A percentile compares a stretch with the other conserved stretches of the same genome.
Conservation (phyloP, 2,888 invertebrate genomes). For the Furcula furcula region DNA sequence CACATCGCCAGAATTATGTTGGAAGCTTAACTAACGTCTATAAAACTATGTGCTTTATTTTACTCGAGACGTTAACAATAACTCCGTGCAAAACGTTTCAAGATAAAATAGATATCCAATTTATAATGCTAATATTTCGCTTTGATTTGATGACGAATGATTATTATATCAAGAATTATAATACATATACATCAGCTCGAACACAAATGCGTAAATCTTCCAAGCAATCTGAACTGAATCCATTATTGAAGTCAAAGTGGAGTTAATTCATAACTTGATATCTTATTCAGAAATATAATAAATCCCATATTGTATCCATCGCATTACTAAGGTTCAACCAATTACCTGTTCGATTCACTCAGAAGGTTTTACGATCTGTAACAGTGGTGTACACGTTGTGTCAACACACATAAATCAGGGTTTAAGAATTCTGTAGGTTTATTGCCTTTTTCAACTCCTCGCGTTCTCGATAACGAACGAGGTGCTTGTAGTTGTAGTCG, state of each 20-base stretch:
- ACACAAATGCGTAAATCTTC: too few species aligned
- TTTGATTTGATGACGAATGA: too few species aligned
- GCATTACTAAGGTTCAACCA: not conserved
- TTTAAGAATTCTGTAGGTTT: conserved; percentile 17
- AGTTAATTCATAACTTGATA: not conserved
- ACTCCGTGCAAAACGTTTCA: too few species aligned
- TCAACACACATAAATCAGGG: conserved; percentile 21
- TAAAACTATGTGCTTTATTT: too few species aligned
- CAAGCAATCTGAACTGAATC: too few species aligned
- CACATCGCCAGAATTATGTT: conserved; percentile 4
- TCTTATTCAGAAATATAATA: not conserved
- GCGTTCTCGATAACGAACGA: conserved; percentile 11
- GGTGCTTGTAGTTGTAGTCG: too few species aligned
- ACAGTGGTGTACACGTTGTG: conserved; percentile 9
- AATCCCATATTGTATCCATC: not conserved
- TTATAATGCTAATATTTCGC: too few species aligned
- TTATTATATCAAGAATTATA: too few species aligned
- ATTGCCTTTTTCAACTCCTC: conserved; percentile 14
- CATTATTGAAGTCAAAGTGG: not conserved
- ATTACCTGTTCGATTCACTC: not conserved
- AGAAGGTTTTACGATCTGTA: conserved; percentile 6
- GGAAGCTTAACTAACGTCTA: not conserved
- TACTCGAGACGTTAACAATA: too few species aligned
- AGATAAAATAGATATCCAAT: too few species aligned
- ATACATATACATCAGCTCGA: too few species aligned